Base-by-base conservation (phyloP, 2,888 invertebrate genomes). In the Parochlus steinenii region DNA sequence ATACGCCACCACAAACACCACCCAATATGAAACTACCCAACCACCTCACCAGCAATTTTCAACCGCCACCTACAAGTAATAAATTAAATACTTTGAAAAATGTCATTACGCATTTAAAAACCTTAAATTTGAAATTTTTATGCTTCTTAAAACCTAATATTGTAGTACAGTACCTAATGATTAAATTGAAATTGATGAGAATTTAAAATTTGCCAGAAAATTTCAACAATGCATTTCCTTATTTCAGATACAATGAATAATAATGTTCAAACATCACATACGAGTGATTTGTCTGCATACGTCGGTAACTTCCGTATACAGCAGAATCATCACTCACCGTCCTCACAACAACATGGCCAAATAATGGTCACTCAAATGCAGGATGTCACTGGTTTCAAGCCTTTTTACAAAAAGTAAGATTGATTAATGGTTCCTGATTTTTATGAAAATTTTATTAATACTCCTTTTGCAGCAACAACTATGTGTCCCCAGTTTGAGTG, bases 1-100 rank as follows among this genome's bases (percentile, higher is more conserved):
- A 89, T 63, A 89, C 89, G 43, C 89, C 87, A 47, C 87, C 87
- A 22, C 87, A 89, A 63, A 90, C 89, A 45, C 89, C 89, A 45
- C 89, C 89, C 55, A 87, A 81, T 64, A 82, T 87, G 82, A 87
- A 87, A 62, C 63, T 40, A 59, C 44, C 62, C 56, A 39, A 53
- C 43, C 56, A 39, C 53, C 56, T 44, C 54, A 48, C 44, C 63
- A 54, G 63, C 64, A n/a, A 60, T 54, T 56, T 60, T 61, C 55
- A 57, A 58, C 52, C 49, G 64, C 63, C 53, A 68, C 65, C 61
- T 11, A 34, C 36, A 19, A 37, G 33, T 29, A 37, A 47, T 47
- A 15, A 45, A 53, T 53, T 58, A 46, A 52, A 24, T n/a, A 23
- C 33, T 11, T 37, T 28, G 12, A 31, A 31, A 19, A 41, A 37